Conservation (phyloP, 2,888 invertebrate genomes). For the Drosophila gaucha region DNA sequence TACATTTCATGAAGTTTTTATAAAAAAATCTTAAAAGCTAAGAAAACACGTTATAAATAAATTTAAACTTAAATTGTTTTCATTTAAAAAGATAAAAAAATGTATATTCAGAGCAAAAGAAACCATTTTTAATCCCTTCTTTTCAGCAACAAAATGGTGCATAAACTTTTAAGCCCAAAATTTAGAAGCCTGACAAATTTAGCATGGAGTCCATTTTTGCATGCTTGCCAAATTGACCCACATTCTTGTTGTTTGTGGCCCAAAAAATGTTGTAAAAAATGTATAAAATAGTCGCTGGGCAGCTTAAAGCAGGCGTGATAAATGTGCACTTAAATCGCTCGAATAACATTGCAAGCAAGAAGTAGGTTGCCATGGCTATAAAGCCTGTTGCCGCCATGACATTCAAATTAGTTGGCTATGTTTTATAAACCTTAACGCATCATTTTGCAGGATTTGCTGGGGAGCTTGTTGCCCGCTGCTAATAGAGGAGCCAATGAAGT, state of each 20-base stretch:
- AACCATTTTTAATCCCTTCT: neutral
- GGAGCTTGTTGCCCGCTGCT: slow-evolving; percentile 14
- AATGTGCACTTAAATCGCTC: slow-evolving; percentile 27
- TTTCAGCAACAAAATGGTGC: slow-evolving; percentile 9
- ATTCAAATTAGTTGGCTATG: slow-evolving; percentile 52
- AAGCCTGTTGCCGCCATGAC: slow-evolving; percentile 22
- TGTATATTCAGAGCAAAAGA: neutral
- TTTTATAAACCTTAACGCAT: slow-evolving; percentile 50
- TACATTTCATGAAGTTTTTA: no score
- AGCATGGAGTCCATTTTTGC: slow-evolving; percentile 7
- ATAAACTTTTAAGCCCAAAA: slow-evolving; percentile 20
- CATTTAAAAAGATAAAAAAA: no score
- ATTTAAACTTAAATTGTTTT: no score
- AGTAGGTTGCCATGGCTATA: slow-evolving; percentile 4
- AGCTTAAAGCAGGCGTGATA: slow-evolving; percentile 31
- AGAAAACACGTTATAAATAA: no score
- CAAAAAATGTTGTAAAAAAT: slow-evolving; percentile 18
- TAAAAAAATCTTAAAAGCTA: no score
- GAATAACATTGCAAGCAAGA: neutral
- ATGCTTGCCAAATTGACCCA: slow-evolving; percentile 34
- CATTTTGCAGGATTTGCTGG: slow-evolving; percentile 49
- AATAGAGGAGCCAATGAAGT: slow-evolving; percentile 4
- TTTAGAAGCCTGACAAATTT: slow-evolving; percentile 42
- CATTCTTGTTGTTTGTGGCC: slow-evolving; percentile 9
- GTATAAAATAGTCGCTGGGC: slow-evolving; percentile 15